These are phyloP conservation scores for Pogona vitticeps DNA, from an alignment of 2,113 vertebrate species.

Conservation along the genomic window DNA sequence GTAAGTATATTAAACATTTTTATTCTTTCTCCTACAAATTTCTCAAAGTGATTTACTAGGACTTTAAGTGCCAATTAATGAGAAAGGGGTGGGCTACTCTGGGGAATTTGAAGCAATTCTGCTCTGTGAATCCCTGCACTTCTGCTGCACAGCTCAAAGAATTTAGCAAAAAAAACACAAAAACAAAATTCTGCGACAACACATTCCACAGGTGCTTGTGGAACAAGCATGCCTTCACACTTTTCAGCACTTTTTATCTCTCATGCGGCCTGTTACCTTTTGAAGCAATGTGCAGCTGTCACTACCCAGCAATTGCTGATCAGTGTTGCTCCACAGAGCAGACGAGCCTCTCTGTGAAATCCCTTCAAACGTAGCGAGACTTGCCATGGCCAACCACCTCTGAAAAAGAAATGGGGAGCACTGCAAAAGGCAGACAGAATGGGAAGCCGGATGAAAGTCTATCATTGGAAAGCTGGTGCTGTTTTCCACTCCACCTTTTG, in stretches of 20 bases:
- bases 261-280: conserved; percentile 74
- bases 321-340: conserved; percentile 88
- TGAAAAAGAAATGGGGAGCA: conserved; percentile 56
- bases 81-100: no score
- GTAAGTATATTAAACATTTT: no score
- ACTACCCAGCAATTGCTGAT: conserved; percentile 90
- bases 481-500: no score
- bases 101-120: no score
- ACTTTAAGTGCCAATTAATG: no score
- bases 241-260: neutral
- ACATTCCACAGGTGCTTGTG: no score
- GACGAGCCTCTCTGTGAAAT: conserved; percentile 73
- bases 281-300: conserved; percentile 90
- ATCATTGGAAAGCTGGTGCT: neutral
- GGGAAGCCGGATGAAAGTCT: neutral
- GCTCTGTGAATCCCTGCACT: no score
- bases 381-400: conserved; percentile 91
- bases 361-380: conserved; percentile 85
- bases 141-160: no score
- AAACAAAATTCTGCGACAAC: no score
- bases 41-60: no score
- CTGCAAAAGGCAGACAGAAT: neutral
- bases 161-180: no score
- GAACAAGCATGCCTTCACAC: neutral
- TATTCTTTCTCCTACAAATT: no score